A percentile compares a stretch with the other conserved stretches of the same genome.
Evolutionary conservation across 2,797 vertebrate genomes (phyloP).

Genomic region (Dryobates pubescens): DNA sequence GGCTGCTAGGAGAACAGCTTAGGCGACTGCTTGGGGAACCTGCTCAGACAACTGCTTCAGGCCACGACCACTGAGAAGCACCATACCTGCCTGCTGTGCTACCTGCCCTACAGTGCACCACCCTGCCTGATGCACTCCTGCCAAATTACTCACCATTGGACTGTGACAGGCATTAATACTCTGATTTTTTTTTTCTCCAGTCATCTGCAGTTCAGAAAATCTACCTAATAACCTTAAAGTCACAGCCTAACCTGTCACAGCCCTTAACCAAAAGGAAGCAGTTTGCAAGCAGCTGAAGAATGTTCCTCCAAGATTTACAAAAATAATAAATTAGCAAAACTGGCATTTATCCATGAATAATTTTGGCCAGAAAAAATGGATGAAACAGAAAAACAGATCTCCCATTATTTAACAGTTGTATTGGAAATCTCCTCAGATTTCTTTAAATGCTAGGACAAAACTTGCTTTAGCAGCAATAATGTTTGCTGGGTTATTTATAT

Average conservation of each 20-base stretch:
- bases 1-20: no score
- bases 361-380: not conserved
- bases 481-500: not conserved
- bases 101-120: no score
- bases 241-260: no score
- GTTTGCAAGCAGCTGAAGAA: not conserved
- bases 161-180: not conserved
- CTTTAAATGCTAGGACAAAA: not conserved
- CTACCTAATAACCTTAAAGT: no score
- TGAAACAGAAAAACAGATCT: not conserved
- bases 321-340: not conserved
- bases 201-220: not conserved
- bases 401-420: not conserved
- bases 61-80: no score
- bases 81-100: no score
- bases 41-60: no score
- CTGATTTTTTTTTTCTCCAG: not conserved
- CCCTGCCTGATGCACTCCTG: no score
- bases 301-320: not conserved
- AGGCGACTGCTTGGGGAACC: no score
- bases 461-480: not conserved
- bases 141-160: no score
- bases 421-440: not conserved
- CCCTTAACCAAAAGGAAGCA: not conserved
- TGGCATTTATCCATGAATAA: not conserved